Base-by-base conservation (phyloP, 2,113 vertebrate species). In the Argyrosomus japonicus region DNA sequence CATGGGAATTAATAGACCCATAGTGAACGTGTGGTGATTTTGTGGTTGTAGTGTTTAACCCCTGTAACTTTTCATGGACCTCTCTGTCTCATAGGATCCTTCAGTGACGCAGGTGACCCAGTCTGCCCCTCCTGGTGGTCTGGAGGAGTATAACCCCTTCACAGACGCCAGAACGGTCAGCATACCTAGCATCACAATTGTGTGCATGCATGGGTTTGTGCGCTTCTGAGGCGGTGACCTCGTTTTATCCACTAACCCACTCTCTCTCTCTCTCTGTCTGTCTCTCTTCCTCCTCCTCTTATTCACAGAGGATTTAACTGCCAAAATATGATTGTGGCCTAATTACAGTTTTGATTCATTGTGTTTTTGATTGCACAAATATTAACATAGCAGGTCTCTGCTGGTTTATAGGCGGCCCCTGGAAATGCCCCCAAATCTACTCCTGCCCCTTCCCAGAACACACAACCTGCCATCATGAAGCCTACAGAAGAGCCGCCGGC, bases 391-490 rank as follows among this genome's bases (percentile, higher is more conserved):
- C 29, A 5, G 15, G 17, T 82, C 45, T 81, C 0, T 87, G 25
- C 64, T 83, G 81, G 36, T 23, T 84, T 88, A 36, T 87, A 99
- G 98, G 94, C 96, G 79, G 95, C 96, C 43, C 96, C 97, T 75
- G 96, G 97, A 89, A 96, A 95, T 86, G 95, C 94, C 84, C 95
- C 96, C 90, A 98, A 97, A 95, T 95, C 96, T 89, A 92, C 96
- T 61, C 95, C 96, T 51, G 94, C 95, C 73, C 96, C 97, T 43
- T 14, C 92, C 60, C 92, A 94, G 87, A 99, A 96, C 94, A 99
- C 98, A 68, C 98, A 99, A 81, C 98, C 98, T 87, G 98, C 98
- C 93, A 99, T 99, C 95, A 99, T 99, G 98, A 99, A 99, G 88
- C 98, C 98, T 58, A 99, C 98, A 61, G 98, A 99, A 93, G 98